Evolutionary conservation across 2,888 invertebrate species (phyloP), one percentile per base, ranked within the genome.

Genomic region (Liopterus haemorrhoidalis): DNA sequence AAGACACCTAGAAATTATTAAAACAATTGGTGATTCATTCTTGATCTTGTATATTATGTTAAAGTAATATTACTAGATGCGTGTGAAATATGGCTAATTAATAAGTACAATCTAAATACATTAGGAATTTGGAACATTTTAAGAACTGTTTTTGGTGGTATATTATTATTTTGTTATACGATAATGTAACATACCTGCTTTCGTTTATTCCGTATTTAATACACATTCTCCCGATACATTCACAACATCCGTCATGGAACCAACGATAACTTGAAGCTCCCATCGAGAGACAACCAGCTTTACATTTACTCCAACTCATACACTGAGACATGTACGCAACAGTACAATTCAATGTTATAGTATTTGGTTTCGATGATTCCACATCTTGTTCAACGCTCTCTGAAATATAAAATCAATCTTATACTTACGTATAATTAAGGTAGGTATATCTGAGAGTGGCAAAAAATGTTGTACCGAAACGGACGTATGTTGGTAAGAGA

Each of bases 171-270:
- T n/a, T n/a, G n/a, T n/a, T n/a, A n/a, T n/a, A 37, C 31, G 14
- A 19, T 40, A 24, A 41, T 35, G n/a, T 35, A 31, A 16, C 28
- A 46, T 66, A 85, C 77, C 85, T 80, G 71, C 87, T 87, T 62
- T 90, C 86, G 59, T 87, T 86, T 49, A 90, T 83, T 1, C 93
- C 94, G 65, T 90, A 93, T 63, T 88, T 88, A 52, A 90, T 76
- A 63, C 93, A 94, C 33, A 82, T 84, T 51, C 82, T 81, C 1
- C 93, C 92, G 37, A 93, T 81, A 63, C 94, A 94, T 67, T 94
- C 88, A 65, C 94, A 94, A 64, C 94, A 94, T 1, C 92, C 93
- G 61, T 92, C 88, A 66, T 92, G 90, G 69, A 93, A 93, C 92
- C 93, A 93, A 58, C 93, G 81, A 71, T 75, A 91, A 59, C 82